Evolutionary conservation across 2,888 invertebrate genomes (phyloP).

Genomic region (Biston stratarius): DNA sequence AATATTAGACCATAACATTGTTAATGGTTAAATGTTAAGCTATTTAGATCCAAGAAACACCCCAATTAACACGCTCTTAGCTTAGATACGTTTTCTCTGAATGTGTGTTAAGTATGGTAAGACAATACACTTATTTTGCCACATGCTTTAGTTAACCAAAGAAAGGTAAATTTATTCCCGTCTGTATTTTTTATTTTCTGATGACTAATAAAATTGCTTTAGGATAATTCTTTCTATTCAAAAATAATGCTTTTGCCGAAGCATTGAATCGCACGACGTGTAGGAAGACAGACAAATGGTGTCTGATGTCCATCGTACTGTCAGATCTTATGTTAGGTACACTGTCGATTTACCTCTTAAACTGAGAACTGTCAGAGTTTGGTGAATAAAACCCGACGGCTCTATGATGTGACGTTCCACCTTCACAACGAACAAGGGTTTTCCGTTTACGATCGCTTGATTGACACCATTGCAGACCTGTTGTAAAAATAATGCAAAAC

Average conservation of each 20-base stretch:
- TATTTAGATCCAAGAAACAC: slow-evolving; percentile 9
- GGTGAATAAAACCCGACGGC: slow-evolving; percentile 82
- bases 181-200: too few species aligned
- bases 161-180: too few species aligned
- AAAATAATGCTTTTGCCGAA: too few species aligned
- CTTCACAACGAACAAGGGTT: slow-evolving; percentile 83
- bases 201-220: too few species aligned
- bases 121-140: too few species aligned
- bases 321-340: too few species aligned
- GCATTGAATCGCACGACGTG: too few species aligned
- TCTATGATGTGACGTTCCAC: slow-evolving; percentile 87
- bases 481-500: not conserved
- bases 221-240: too few species aligned
- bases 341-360: slow-evolving; percentile 73
- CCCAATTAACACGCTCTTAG: slow-evolving; percentile 24
- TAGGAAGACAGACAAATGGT: too few species aligned
- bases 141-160: too few species aligned
- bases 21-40: slow-evolving; percentile 1
- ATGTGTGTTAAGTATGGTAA: not conserved
- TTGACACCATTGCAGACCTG: slow-evolving; percentile 63
- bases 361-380: slow-evolving; percentile 84
- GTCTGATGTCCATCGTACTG: too few species aligned
- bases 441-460: slow-evolving; percentile 82
- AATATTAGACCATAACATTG: slow-evolving; percentile 7
- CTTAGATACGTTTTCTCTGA: not conserved